Evolutionary conservation across 2,888 invertebrate species (phyloP), one percentile per base, ranked within the genome.

Genomic region (Melieria picta): DNA sequence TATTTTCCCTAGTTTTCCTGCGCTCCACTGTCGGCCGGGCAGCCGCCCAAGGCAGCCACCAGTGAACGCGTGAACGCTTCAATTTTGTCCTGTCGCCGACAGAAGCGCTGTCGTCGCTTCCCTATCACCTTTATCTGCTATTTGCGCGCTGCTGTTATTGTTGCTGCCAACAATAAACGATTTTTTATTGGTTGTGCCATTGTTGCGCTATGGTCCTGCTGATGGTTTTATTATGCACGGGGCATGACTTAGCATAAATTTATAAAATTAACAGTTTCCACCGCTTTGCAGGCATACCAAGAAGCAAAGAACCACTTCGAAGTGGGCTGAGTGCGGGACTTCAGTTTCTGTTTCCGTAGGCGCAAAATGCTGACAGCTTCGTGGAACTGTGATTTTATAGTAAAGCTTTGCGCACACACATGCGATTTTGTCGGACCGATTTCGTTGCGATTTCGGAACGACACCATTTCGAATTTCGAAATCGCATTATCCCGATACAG

Each of bases 131-230:
- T n/a, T 48, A 13, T 50, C 46, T 46, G 7, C 46, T 47, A 46
- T 42, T 58, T 30, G n/a, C 42, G 7, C 57, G 9, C 47, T 47
- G 42, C 65, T 11, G 67, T 50, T 45, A 61, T 69, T 65, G 64
- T 65, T 65, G 66, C 62, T 62, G 56, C 43, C 64, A 66, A 62
- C 71, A 71, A 66, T 71, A 71, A 66, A 62, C 58, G 65, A 65
- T 71, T 72, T 66, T 72, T 72, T 72, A 72, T 72, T 72, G 71
- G 71, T 72, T 72, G 50, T 72, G 52, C 42, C 65, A 72, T 72
- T 72, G 67, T 72, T 65, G 56, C 64, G 62, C 62, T 60, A 61
- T 67, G 63, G 67, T 67, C 57, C 67, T 56, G 57, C 43, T 72
- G 67, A 72, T 72, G 71, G 64, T 57, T 72, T 67, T 72, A 72